These are phyloP conservation scores for Dasyornis broadbenti DNA, from an alignment of 2,113 vertebrate genomes.

Conservation along the genomic window DNA sequence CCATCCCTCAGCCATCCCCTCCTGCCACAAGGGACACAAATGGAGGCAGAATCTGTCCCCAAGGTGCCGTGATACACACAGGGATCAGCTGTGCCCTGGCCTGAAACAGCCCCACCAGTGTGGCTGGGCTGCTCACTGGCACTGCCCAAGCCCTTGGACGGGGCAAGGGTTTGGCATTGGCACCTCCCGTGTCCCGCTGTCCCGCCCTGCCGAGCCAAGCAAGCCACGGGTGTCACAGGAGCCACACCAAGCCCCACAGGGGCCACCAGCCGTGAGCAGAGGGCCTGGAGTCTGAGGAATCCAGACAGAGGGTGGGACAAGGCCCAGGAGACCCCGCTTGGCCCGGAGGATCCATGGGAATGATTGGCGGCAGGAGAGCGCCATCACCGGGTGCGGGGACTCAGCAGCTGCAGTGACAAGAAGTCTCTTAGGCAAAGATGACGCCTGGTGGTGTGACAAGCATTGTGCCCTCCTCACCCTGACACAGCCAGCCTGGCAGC, in stretches of 20 bases:
- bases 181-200: fast-evolving
- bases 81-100: not conserved
- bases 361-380: fast-evolving
- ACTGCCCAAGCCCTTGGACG: not conserved
- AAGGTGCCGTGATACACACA: fast-evolving
- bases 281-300: not conserved
- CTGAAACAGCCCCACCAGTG: not conserved
- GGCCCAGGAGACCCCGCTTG: fast-evolving
- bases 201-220: fast-evolving
- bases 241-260: fast-evolving
- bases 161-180: not conserved
- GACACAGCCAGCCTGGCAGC: fast-evolving
- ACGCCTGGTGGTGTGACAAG: not conserved
- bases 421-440: not conserved
- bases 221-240: fast-evolving
- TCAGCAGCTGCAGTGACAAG: fast-evolving
- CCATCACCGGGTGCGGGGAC: not conserved
- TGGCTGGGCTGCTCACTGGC: not conserved
- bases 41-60: fast-evolving
- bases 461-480: fast-evolving
- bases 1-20: fast-evolving
- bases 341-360: fast-evolving
- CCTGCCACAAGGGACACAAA: fast-evolving
- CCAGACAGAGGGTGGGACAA: not conserved
- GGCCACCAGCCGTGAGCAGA: not conserved